Base-by-base conservation (phyloP, 2,113 vertebrate species). In the Pelodiscus sinensis region DNA sequence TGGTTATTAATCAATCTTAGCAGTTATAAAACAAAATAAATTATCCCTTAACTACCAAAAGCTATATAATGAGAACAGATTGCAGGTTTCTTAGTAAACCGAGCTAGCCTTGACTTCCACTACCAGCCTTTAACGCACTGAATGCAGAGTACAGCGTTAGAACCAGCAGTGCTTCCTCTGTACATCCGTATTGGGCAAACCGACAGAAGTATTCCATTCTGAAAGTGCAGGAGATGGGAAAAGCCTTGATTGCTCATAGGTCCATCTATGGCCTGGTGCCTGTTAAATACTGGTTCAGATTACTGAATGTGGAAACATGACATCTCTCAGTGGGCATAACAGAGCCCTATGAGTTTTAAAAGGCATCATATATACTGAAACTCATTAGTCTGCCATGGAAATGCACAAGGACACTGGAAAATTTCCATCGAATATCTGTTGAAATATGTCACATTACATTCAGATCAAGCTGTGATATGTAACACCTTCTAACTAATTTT, bases 231-330 rank as follows among this genome's bases (percentile, higher is more conserved):
- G 2, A 55, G 6, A 9, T 60, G 51, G 21, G 4, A 62, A 87
- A 82, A 19, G 9, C 11, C 4, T 77, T 50, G 44, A 24, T 44
- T 87, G 15, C n/a, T 62, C 52, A 79, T 22, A 71, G 78, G 57
- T 22, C 15, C 57, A 1, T 4, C 55, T 9, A 4, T 29, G 57
- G 50, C 1, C 50, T 0, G 3, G 4, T 68, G 38, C 5, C 65
- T 51, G 29, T 82, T 31, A 52, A 65, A 24, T 55, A 15, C 27
- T 77, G 13, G 22, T 78, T 2, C 8, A 25, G 18, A 4, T 24
- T 5, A 56, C 6, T 52, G 12, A 9, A 81, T 25, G 35, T 6
- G 51, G 8, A 87, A 18, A 51, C 75, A 1, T 77, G 38, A 58
- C 82, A 68, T 68, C 5, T 21, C 50, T 24, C 7, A 75, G 14